Base-by-base conservation (phyloP, 2,888 invertebrate species). In the Timema podura region DNA sequence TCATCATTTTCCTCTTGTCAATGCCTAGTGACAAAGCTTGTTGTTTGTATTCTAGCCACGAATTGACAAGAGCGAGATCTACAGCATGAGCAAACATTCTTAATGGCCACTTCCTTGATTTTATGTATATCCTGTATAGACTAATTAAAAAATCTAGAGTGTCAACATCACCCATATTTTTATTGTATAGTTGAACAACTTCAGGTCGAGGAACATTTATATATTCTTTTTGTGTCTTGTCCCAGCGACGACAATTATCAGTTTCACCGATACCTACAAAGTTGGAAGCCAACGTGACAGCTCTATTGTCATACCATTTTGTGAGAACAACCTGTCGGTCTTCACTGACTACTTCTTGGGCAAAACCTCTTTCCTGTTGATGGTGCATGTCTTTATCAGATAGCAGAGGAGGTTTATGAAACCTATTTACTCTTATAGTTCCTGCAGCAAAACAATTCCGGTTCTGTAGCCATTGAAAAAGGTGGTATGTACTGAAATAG, bases 121-220 rank as follows among this genome's bases (percentile, higher is more conserved):
- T 65, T 6, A 73, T 73, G 65, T 67, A 71, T 15, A 69, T 74
- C 54, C 71, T 64, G 64, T 75, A 74, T n/a, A 73, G 46, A n/a
- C 66, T 46, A 15, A 74, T 72, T n/a, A 74, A 48, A 46, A 69
- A 68, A 66, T 76, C 75, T 30, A 73, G 59, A 64, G 71, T 73
- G 68, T 76, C 76, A 30, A 76, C 76, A 54, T 76, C 76, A 30
- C 75, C 75, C 76, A 75, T 75, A 16, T 68, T 68, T 51, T 67
- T 68, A 65, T 76, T 76, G 61, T 75, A 76, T 16, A 68, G 47
- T 66, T 70, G 69, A 8, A 76, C 69, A 30, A 75, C 69, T 64
- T 73, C 73, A 48, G 76, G 76, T 30, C 73, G 48, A 13, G 70
- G 57, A 15, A 75, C 69, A 49, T 74, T 66, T 13, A 71, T 67